Percentiles rank a stretch among this genome's conserved stretches.
Conservation (phyloP, 2,113 vertebrate genomes). For the Eulemur rufifrons region DNA sequence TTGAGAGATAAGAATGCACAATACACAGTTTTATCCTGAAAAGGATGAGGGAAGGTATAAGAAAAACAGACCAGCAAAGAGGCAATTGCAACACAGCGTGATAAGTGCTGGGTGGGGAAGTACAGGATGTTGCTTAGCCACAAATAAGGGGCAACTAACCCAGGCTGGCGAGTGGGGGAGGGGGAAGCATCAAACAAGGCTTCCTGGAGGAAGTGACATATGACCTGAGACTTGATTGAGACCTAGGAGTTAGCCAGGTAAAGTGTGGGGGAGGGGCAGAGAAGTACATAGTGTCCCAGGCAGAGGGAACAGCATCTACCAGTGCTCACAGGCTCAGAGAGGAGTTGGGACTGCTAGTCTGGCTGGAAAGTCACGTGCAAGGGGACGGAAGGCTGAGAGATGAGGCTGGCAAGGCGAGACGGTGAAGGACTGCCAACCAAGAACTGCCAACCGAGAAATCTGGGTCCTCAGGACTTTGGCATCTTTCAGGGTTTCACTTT, state of each 20-base stretch:
- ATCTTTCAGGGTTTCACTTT: background rate
- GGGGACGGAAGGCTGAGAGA: background rate
- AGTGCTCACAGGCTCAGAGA: background rate
- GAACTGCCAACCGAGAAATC: background rate
- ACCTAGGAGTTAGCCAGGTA: background rate
- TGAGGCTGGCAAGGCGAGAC: background rate
- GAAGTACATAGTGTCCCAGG: background rate
- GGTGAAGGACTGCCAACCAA: background rate
- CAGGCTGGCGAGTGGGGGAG: background rate
- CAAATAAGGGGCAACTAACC: conserved; percentile 56
- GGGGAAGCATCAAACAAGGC: background rate
- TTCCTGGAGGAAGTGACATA: conserved; percentile 59
- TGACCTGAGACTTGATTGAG: background rate
- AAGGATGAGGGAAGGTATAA: background rate
- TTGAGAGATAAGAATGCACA: background rate
- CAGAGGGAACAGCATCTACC: background rate
- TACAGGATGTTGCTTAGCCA: conserved; percentile 71
- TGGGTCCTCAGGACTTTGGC: background rate
- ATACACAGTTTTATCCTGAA: background rate
- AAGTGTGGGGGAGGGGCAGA: background rate
- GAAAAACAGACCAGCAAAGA: conserved; percentile 31
- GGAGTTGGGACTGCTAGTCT: background rate
- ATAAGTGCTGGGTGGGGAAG: conserved; percentile 38
- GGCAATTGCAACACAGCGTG: conserved; percentile 28
- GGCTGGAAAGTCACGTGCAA: background rate